Conservation (phyloP, 2,888 invertebrate genomes). For the Hirtodrosophila alboralis region DNA sequence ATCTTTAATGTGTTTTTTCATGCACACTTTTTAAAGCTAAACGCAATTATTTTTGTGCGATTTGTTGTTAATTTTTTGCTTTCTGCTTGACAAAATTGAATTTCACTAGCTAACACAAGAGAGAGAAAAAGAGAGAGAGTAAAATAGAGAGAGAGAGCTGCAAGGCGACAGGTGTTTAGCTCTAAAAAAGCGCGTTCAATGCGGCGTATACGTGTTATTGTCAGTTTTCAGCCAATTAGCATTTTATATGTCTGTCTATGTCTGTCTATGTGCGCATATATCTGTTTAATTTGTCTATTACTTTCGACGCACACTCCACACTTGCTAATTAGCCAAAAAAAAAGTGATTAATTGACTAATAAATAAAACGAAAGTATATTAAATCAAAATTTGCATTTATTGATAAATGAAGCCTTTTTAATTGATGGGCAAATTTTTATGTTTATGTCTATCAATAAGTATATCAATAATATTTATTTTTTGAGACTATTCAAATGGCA, state of each 20-base stretch:
- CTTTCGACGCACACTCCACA: conserved; percentile 10
- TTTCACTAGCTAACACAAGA: conserved; percentile 49
- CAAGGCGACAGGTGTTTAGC: too few relatives aligned
- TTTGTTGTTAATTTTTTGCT: conserved; percentile 40
- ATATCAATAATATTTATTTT: conserved; percentile 5
- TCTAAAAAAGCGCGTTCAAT: conserved; percentile 4
- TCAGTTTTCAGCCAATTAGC: conserved; percentile 34
- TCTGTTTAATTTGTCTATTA: not conserved
- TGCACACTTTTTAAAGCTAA: conserved; percentile 52
- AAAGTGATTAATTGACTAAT: conserved; percentile 62
- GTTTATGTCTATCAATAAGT: conserved; percentile 11
- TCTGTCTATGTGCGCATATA: too few relatives aligned
- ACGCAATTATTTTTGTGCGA: conserved; percentile 47
- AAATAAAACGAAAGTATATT: conserved; percentile 30
- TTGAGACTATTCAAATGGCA: too few relatives aligned
- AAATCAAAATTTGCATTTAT: conserved; percentile 3
- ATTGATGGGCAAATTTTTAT: conserved; percentile 19
- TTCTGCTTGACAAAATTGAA: conserved; percentile 60
- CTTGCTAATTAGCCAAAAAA: conserved; percentile 45
- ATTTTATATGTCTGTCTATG: not conserved
- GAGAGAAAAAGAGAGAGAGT: not conserved
- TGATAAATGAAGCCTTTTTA: not conserved
- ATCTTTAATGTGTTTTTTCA: conserved; percentile 67
- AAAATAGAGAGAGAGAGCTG: too few relatives aligned
- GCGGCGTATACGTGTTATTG: conserved; percentile 61